Conservation (phyloP, 2,797 vertebrate genomes). For the Chloroceryle amazona region DNA sequence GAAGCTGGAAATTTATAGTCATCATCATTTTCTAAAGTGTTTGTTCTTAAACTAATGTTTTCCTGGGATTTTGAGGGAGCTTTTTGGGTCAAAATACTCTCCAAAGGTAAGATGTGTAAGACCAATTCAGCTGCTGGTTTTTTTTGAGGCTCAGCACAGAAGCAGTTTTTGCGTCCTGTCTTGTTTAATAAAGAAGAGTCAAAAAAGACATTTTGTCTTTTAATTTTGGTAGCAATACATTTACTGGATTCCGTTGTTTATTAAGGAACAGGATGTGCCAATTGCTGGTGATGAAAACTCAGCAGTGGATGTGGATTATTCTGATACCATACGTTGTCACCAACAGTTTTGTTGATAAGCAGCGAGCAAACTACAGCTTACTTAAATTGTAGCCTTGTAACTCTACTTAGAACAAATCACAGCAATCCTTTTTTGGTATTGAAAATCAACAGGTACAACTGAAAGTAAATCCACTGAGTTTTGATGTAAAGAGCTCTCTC, state of each 20-base stretch:
- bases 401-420: background rate
- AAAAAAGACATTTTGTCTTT: background rate
- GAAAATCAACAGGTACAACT: background rate
- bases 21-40: background rate
- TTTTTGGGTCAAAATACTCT: background rate
- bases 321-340: background rate
- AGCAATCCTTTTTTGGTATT: background rate
- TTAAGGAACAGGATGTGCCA: background rate
- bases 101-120: background rate
- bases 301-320: background rate
- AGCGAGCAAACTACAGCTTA: background rate
- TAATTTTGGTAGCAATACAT: background rate
- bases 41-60: background rate
- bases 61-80: constrained; percentile 2
- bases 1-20: background rate
- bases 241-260: background rate
- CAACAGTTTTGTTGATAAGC: background rate
- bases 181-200: background rate
- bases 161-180: background rate
- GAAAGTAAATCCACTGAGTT: background rate
- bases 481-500: background rate
- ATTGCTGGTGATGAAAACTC: background rate
- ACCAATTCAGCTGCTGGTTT: background rate
- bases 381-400: background rate
- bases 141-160: background rate